Conservation (phyloP, 1,140 invertebrate genomes). For the Belonocnema kinseyi region DNA sequence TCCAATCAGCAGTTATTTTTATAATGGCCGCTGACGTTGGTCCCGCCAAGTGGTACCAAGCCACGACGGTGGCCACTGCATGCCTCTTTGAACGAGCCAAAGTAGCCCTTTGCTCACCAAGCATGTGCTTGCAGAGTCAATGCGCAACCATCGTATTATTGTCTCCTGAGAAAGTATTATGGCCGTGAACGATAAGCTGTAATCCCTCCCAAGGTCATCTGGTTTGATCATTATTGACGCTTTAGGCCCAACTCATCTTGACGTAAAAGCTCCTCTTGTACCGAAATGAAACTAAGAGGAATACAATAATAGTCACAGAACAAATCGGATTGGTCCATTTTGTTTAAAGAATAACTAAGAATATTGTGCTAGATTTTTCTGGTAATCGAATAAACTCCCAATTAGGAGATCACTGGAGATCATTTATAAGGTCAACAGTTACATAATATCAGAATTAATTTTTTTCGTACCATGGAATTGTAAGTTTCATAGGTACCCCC, state of each 20-base stretch:
- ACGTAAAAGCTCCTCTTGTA: background rate
- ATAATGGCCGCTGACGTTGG: constrained; percentile 68
- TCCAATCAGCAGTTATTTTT: constrained; percentile 77
- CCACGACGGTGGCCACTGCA: constrained; percentile 58
- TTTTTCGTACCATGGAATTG: no score
- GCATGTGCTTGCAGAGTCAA: background rate
- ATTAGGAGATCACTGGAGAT: no score
- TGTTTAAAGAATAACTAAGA: no score
- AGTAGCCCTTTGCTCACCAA: constrained; percentile 58
- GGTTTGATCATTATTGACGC: background rate
- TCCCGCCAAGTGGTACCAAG: constrained; percentile 51
- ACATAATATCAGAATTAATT: no score
- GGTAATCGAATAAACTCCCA: no score
- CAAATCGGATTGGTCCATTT: no score
- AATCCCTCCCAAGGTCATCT: background rate
- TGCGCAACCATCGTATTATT: constrained; percentile 15
- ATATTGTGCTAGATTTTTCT: no score
- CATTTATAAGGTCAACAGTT: no score
- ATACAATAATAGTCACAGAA: no score
- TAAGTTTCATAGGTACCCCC: background rate
- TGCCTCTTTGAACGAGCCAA: constrained; percentile 52
- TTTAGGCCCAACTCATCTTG: background rate
- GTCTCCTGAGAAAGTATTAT: constrained; percentile 13
- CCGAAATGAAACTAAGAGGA: no score
- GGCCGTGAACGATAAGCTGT: background rate